A percentile compares a stretch with the other conserved stretches of the same genome.
phyloP scores from a whole-genome alignment of 1,140 invertebrate genomes.

The Hylaeus anthracinus region DNA sequence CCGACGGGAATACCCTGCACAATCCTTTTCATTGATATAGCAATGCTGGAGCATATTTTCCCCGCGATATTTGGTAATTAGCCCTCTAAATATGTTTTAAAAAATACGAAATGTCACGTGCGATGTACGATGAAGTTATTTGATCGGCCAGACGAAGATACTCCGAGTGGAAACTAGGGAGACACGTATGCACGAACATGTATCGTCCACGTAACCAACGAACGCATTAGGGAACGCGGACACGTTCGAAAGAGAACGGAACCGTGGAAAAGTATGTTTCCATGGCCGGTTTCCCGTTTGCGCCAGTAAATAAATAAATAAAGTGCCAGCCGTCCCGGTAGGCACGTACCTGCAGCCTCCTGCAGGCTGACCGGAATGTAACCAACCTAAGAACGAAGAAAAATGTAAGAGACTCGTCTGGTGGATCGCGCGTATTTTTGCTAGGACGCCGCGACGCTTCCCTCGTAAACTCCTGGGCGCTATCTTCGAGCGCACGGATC shows the following conservation, averaged over 20 bases:
- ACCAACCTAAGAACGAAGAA: too few relatives aligned
- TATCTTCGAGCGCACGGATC: too few relatives aligned
- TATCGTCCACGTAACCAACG: conserved; percentile 13
- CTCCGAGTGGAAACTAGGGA: not conserved
- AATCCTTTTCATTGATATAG: too few relatives aligned
- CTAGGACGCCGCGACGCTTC: not conserved
- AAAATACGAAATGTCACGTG: too few relatives aligned
- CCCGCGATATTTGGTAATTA: too few relatives aligned
- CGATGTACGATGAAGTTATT: not conserved
- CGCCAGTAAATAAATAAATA: conserved; percentile 73
- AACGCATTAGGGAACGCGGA: conserved; percentile 68
- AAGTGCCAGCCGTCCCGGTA: conserved; percentile 43
- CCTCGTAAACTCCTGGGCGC: conserved; percentile 48
- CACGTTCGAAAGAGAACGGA: conserved; percentile 66
- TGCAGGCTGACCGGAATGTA: not conserved
- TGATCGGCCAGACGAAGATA: not conserved
- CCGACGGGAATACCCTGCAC: too few relatives aligned
- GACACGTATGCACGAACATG: not conserved
- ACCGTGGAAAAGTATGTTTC: conserved; percentile 64
- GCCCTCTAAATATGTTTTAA: too few relatives aligned
- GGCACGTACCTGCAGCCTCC: not conserved
- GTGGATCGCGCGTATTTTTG: not conserved
- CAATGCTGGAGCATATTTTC: too few relatives aligned
- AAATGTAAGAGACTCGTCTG: not conserved
- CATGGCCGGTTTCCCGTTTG: conserved; percentile 51